phyloP scores from a whole-genome alignment of 2,113 vertebrate genomes.

The Panthera leo region DNA sequence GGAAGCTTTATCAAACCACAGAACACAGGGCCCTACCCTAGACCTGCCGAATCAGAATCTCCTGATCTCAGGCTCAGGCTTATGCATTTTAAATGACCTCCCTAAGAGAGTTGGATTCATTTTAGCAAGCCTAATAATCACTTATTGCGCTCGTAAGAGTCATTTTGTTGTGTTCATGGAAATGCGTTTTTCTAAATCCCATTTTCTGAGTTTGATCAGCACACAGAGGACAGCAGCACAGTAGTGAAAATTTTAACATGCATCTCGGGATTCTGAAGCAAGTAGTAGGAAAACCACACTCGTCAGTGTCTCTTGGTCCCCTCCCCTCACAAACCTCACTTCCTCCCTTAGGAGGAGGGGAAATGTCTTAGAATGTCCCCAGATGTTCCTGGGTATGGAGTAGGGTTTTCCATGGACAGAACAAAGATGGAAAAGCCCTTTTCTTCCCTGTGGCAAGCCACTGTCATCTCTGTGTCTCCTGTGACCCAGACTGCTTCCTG shows the following conservation, averaged over 20 bases:
- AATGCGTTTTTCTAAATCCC: background rate
- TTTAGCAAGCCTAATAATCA: background rate
- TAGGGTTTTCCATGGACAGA: background rate
- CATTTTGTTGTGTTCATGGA: background rate
- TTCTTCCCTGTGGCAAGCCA: background rate
- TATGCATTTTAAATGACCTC: background rate
- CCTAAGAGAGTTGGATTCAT: background rate
- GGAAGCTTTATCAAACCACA: background rate
- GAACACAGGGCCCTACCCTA: background rate
- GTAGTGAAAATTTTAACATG: background rate
- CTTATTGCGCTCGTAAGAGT: background rate
- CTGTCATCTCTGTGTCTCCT: background rate
- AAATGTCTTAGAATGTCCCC: background rate
- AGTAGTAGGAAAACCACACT: background rate
- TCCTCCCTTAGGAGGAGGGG: background rate
- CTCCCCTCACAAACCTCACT: background rate
- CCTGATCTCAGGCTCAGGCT: too few relatives aligned
- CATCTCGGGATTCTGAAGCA: background rate
- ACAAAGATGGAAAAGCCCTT: background rate
- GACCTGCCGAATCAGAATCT: background rate
- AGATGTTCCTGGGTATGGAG: background rate
- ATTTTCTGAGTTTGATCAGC: background rate
- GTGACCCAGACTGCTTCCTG: background rate
- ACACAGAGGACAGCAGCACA: fast-evolving
- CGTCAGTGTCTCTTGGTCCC: background rate